Base-by-base conservation (phyloP, 2,797 vertebrate species). In the Ptychadena robeensis region DNA sequence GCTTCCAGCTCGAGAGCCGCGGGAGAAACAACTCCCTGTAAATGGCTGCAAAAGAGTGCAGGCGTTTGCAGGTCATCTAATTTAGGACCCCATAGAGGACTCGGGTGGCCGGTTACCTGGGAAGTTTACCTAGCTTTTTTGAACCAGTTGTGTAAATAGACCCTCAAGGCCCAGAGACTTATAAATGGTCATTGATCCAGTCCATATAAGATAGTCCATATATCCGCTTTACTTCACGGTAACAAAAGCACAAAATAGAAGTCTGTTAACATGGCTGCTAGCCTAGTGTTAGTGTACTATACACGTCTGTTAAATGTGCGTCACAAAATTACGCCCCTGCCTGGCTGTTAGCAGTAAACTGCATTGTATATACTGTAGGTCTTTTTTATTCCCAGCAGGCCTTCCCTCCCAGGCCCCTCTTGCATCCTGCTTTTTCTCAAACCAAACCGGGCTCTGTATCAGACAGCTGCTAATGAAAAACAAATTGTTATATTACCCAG, bases 401-500 rank as follows among this genome's bases (percentile, higher is more conserved):
- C 30, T 68, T n/a, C 71, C 82, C 77, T 70, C 70, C 8, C 27
- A 35, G 76, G 68, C 76, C 82, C 44, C 82, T 38, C 70, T 53
- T 3, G 38, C 40, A 27, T 0, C 9, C 89, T 90, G 88, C 89
- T 87, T 90, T 90, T 87, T 90, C 87, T 91, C 88, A 89, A 87
- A 87, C 88, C 90, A 87, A 89, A 87, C 86, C 70, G 28, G 2
- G 81, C 85, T 8, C 86, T 72, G 37, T 85, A 88, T 89, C 82
- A 88, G 89, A 90, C 89, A 90, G 90, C 89, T 81, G 83, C 89
- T 88, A 88, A 91, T 89, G 88, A 91, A 92, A 91, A 93, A 89
- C 91, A 90, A 89, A 90, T 91, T 88, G 89, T 91, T 90, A 86
- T 86, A 90, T 90, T 90, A 88, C 89, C 90, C 88, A 89, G 89